phyloP scores from a whole-genome alignment of 2,888 invertebrate species.

The Spodoptera exigua region DNA sequence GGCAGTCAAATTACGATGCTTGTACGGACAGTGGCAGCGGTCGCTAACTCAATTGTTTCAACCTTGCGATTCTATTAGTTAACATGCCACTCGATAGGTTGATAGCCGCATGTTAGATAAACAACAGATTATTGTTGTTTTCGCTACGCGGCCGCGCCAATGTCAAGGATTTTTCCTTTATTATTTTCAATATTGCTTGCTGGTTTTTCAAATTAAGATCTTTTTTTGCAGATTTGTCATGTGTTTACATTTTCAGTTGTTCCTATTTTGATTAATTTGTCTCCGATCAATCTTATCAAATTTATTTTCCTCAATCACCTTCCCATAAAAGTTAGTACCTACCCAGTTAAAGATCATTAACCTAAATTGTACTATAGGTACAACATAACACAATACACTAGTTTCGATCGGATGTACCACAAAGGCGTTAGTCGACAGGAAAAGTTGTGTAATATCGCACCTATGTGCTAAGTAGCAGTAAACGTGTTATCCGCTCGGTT shows the following conservation, averaged over 20 bases:
- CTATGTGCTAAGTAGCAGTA: slow-evolving; percentile 75
- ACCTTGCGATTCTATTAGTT: slow-evolving; percentile 81
- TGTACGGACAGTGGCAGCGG: slow-evolving; percentile 64
- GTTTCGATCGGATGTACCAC: slow-evolving; percentile 58
- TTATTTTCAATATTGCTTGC: neutral
- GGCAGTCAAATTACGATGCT: slow-evolving; percentile 29
- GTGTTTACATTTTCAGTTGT: neutral
- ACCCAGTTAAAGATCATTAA: slow-evolving; percentile 15
- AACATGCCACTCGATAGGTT: slow-evolving; percentile 64
- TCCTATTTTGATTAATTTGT: no score
- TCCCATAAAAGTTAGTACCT: neutral
- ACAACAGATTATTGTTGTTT: slow-evolving; percentile 46
- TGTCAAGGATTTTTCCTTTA: slow-evolving; percentile 22
- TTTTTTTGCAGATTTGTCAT: neutral
- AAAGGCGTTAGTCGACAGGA: slow-evolving; percentile 62
- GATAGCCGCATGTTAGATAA: slow-evolving; percentile 60
- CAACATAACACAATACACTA: slow-evolving; percentile 42
- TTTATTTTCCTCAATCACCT: no score
- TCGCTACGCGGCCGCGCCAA: slow-evolving; percentile 6
- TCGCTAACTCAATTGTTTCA: slow-evolving; percentile 76
- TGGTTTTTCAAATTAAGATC: no score
- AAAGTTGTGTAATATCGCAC: slow-evolving; percentile 82
- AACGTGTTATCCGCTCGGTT: slow-evolving; percentile 62
- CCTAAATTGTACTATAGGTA: slow-evolving; percentile 27
- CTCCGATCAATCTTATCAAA: no score